Evolutionary conservation across 23 tunicate genomes (phyloP).

Genomic region (Styela plicata): DNA sequence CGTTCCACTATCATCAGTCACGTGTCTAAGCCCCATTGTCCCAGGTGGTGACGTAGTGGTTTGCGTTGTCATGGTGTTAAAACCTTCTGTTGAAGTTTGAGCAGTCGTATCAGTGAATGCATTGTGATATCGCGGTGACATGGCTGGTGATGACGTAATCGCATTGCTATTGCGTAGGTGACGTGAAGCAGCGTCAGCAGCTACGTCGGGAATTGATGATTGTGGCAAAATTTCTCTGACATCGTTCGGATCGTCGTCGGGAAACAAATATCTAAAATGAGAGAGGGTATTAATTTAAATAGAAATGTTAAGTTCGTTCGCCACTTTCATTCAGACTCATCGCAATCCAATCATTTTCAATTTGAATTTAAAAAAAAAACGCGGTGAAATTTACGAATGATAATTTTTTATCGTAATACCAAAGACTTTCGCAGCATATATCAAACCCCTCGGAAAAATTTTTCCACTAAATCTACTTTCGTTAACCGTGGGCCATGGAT

Average conservation of each 20-base stretch:
- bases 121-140: not conserved
- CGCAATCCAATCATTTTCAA: no score
- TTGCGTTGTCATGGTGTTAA: constrained; percentile 52
- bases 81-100: constrained; percentile 37
- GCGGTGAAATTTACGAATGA: no score
- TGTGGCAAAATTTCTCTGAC: not conserved
- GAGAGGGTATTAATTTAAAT: no score
- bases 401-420: no score
- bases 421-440: no score
- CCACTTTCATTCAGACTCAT: no score
- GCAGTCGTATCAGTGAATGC: not conserved
- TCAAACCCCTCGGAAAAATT: no score
- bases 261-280: constrained; percentile 50
- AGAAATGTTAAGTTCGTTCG: no score
- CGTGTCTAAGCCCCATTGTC: constrained; percentile 47
- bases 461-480: no score
- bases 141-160: not conserved
- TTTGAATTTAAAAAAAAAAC: no score
- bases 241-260: constrained; percentile 23
- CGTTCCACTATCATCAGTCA: constrained; percentile 76
- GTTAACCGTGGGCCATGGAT: no score
- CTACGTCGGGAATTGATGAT: constrained; percentile 59
- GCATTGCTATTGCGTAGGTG: not conserved
- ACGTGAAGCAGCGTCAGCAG: constrained; percentile 47
- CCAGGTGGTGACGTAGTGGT: constrained; percentile 54